Percentiles rank a stretch among this genome's conserved stretches.
These are phyloP conservation scores for Hippocampus barbouri DNA, from an alignment of 2,113 vertebrate species.

Conservation along the genomic window DNA sequence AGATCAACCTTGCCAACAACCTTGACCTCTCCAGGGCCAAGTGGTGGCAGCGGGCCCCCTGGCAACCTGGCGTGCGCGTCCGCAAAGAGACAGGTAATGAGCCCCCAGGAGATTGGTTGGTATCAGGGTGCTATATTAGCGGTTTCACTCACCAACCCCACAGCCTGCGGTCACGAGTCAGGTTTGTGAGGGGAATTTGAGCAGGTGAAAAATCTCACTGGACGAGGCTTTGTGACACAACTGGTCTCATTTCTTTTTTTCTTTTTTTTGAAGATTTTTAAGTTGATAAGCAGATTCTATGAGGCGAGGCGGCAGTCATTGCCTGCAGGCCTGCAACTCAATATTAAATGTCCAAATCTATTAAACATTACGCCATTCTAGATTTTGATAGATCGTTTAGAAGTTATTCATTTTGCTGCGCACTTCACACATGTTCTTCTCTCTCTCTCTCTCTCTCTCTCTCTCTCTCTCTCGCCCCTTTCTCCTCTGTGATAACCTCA, in stretches of 20 bases:
- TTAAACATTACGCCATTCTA: conserved; percentile 15
- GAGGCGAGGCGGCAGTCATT: background rate
- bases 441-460: background rate
- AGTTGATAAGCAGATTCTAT: background rate
- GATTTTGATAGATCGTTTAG: conserved; percentile 16
- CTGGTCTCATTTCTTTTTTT: background rate
- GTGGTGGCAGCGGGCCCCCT: conserved; percentile 36
- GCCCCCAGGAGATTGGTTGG: conserved; percentile 48
- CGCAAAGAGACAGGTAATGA: conserved; percentile 54
- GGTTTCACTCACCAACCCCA: conserved; percentile 23
- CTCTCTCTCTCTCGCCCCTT: background rate
- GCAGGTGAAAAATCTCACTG: conserved; percentile 1
- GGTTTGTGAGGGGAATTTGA: conserved; percentile 18
- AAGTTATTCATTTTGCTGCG: no score
- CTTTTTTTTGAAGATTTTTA: background rate
- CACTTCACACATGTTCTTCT: background rate
- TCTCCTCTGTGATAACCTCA: no score
- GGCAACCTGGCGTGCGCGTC: conserved; percentile 44
- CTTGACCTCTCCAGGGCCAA: conserved; percentile 39
- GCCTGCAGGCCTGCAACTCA: background rate
- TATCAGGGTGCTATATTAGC: conserved; percentile 33
- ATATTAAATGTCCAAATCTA: conserved; percentile 12
- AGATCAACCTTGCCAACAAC: background rate
- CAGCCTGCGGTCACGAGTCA: conserved; percentile 29
- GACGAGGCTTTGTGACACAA: conserved; percentile 1